Conservation (phyloP, 2,113 vertebrate species). For the Phasianus colchicus region DNA sequence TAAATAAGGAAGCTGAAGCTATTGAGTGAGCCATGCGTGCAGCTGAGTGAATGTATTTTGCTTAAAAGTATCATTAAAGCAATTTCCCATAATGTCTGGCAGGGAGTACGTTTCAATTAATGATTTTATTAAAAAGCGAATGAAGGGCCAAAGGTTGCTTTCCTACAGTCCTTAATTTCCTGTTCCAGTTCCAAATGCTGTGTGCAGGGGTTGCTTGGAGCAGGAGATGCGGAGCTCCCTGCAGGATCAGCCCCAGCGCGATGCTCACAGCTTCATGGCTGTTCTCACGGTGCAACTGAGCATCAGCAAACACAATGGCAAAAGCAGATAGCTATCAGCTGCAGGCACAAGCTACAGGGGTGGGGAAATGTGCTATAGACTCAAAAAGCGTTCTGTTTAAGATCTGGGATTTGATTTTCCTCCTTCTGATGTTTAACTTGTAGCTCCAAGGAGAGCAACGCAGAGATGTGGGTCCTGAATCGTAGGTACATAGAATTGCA, state of each 20-base stretch:
- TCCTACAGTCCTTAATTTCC: constrained; percentile 80
- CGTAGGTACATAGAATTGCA: no score
- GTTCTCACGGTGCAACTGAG: background rate
- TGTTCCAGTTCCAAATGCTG: constrained; percentile 53
- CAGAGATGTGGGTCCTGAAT: background rate
- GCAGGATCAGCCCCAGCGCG: background rate
- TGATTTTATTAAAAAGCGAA: constrained; percentile 82
- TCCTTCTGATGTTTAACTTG: accelerated
- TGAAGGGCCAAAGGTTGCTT: constrained; percentile 78
- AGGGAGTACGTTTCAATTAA: constrained; percentile 62
- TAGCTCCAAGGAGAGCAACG: background rate
- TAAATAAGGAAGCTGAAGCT: background rate
- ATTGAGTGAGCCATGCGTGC: background rate
- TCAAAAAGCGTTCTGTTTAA: background rate
- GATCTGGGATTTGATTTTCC: background rate
- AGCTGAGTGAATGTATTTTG: constrained; percentile 34
- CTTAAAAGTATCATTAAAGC: constrained; percentile 66
- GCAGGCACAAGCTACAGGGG: background rate
- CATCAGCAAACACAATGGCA: background rate
- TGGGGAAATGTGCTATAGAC: accelerated
- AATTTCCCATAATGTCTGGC: constrained; percentile 66
- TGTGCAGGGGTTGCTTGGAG: constrained; percentile 8
- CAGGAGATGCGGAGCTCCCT: background rate
- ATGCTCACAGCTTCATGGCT: background rate
- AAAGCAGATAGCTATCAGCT: background rate